Percentiles rank a stretch among this genome's conserved stretches.
phyloP scores from a whole-genome alignment of 2,888 invertebrate species.

The Therioaphis trifolii region DNA sequence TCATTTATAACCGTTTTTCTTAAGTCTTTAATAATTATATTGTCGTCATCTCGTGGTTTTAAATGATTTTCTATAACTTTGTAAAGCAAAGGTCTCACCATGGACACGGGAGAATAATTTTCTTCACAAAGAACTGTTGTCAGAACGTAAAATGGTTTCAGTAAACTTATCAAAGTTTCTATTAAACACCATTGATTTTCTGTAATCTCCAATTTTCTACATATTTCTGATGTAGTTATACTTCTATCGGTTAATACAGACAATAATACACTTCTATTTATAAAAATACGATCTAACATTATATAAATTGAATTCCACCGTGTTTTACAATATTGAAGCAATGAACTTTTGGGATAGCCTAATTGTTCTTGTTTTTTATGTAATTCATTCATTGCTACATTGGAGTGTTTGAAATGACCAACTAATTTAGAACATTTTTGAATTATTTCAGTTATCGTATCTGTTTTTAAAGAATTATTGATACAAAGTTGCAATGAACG shows the following conservation, averaged over 20 bases:
- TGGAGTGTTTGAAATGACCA: conserved; percentile 7
- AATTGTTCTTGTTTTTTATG: conserved; percentile 1
- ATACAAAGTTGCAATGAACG: background rate
- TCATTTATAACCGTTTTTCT: background rate
- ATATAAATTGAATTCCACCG: conserved; percentile 2
- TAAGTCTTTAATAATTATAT: background rate
- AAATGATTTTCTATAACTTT: background rate
- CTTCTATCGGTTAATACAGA: conserved; percentile 6
- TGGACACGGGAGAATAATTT: conserved; percentile 8
- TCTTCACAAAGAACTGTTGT: background rate
- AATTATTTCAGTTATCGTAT: conserved; percentile 2
- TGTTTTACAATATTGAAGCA: conserved; percentile 1
- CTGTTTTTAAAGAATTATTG: background rate
- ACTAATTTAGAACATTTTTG: background rate
- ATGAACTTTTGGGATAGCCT: background rate
- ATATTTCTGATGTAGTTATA: background rate
- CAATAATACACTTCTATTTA: background rate
- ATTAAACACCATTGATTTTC: background rate
- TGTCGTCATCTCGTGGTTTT: background rate
- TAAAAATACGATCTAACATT: conserved; percentile 4
- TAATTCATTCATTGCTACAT: background rate
- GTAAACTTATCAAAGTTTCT: background rate
- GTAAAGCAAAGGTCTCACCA: background rate
- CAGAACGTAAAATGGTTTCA: conserved; percentile 9
- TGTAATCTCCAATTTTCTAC: conserved; percentile 6